A percentile compares a stretch with the other conserved stretches of the same genome.
Conservation (phyloP, 2,797 vertebrate genomes). For the Sebastes minor region DNA sequence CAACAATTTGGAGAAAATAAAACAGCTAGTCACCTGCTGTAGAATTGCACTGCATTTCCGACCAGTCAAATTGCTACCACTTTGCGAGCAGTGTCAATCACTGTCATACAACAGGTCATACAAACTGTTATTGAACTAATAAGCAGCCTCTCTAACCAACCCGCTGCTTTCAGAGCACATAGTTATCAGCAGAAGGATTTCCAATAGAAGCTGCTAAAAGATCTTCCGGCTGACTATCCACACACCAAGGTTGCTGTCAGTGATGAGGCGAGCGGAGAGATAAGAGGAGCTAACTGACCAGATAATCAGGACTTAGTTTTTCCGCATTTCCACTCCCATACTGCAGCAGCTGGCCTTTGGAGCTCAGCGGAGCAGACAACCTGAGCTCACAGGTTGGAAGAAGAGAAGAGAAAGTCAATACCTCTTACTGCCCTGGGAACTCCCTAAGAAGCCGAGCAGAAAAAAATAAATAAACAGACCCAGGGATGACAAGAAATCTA, state of each 20-base stretch:
- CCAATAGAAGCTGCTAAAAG: conserved; percentile 12
- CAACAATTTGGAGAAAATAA: not conserved
- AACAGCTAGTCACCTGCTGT: not conserved
- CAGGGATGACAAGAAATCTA: conserved; percentile 10
- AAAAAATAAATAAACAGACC: conserved; percentile 6
- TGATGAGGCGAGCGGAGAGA: conserved; percentile 34
- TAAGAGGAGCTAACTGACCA: conserved; percentile 61
- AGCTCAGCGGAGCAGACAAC: conserved; percentile 59
- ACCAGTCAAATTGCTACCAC: not conserved
- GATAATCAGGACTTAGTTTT: conserved; percentile 56
- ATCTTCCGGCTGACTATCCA: conserved; percentile 28
- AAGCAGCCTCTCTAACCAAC: not conserved
- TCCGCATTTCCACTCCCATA: conserved; percentile 29
- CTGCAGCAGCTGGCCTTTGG: conserved; percentile 38
- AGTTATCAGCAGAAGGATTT: conserved; percentile 23
- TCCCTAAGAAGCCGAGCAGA: conserved; percentile 17
- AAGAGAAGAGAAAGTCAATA: conserved; percentile 57
- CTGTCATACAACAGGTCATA: not conserved
- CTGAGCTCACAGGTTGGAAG: conserved; percentile 49
- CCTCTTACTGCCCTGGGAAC: conserved; percentile 30
- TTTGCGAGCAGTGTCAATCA: not conserved
- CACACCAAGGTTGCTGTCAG: conserved; percentile 23
- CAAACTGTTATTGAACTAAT: conserved; percentile 12
- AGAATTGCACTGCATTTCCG: not conserved
- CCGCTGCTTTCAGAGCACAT: not conserved